Base-by-base conservation (phyloP, 53 echinoderm and acorn worm species). In the Paelopatides confundens region DNA sequence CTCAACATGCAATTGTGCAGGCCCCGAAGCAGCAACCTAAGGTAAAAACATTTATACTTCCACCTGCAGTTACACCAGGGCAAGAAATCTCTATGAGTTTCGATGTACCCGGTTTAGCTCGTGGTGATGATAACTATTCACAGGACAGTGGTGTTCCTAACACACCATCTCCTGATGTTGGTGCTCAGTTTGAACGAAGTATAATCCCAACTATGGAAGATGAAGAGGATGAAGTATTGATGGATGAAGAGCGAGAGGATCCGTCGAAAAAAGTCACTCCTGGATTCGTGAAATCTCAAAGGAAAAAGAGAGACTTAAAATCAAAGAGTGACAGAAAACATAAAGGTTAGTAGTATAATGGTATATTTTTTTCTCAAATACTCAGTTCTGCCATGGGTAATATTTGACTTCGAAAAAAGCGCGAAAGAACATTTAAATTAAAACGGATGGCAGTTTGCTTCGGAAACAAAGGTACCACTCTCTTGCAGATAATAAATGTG, bases 241-340 rank as follows among this genome's bases (percentile, higher is more conserved):
- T 51, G 37, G 58, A 2, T 12, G 64, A 82, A 23, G 83, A 82
- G 83, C 63, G 34, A 63, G 83, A 82, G 36, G 63, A 82, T 30
- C 63, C 83, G 21, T 34, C 37, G 10, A 64, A 24, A 33, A 1
- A 23, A 5, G 83, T 82, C 21, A 62, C 63, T 7, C 65, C 34
- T 35, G 83, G 83, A n/a, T 82, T 82, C 38, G 83, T 82, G 37
- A 82, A 64, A 36, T 33, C 63, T 63, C 83, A 82, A 34, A 82
- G 53, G 83, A 82, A 82, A 37, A 82, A 63, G 36, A 82, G 83
- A 17, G 83, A 82, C 29, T 24, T 82, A 15, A 82, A 64, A 39
- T 13, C 83, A 23, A 82, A 82, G 62, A 79, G 54, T 50, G 83
- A 82, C 27, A 82, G 35, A 39, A 82, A 82, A 64, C 35, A 64